phyloP scores from a whole-genome alignment of 2,797 vertebrate species.

The Muraenolepis orangiensis region DNA sequence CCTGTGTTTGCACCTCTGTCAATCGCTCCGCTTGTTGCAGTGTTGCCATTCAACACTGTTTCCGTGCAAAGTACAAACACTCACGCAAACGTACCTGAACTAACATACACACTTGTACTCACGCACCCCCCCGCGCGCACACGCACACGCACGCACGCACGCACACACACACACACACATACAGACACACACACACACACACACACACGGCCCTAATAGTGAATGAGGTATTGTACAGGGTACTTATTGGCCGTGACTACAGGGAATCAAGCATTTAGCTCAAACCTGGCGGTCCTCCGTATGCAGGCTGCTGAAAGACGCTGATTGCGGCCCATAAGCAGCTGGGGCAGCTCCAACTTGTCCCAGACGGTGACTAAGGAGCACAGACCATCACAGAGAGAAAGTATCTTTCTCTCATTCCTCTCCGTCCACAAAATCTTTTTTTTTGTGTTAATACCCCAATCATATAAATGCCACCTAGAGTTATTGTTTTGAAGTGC shows the following conservation, averaged over 20 bases:
- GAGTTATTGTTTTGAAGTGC: not conserved
- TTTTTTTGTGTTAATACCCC: not conserved
- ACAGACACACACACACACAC: not conserved
- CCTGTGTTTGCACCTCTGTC: not conserved
- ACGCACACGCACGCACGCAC: not conserved
- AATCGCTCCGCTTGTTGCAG: not conserved
- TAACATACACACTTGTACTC: not conserved
- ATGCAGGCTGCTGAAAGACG: not conserved
- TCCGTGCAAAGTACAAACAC: not conserved
- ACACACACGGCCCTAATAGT: slow-evolving; percentile 24
- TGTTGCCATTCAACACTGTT: too few species aligned
- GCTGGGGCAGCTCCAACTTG: too few species aligned
- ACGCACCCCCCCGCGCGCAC: not conserved
- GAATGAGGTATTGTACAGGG: slow-evolving; percentile 21
- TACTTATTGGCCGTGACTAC: slow-evolving; percentile 36
- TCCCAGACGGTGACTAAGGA: too few species aligned
- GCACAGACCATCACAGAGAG: too few species aligned
- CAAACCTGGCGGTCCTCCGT: slow-evolving; percentile 37
- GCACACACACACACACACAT: not conserved
- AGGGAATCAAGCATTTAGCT: slow-evolving; percentile 54
- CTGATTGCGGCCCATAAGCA: not conserved
- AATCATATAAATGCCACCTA: slow-evolving; percentile 6
- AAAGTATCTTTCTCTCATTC: too few species aligned
- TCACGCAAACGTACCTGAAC: not conserved
- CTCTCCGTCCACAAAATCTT: too few species aligned